phyloP scores from a whole-genome alignment of 2,797 vertebrate species.

The Hybognathus amarus region DNA sequence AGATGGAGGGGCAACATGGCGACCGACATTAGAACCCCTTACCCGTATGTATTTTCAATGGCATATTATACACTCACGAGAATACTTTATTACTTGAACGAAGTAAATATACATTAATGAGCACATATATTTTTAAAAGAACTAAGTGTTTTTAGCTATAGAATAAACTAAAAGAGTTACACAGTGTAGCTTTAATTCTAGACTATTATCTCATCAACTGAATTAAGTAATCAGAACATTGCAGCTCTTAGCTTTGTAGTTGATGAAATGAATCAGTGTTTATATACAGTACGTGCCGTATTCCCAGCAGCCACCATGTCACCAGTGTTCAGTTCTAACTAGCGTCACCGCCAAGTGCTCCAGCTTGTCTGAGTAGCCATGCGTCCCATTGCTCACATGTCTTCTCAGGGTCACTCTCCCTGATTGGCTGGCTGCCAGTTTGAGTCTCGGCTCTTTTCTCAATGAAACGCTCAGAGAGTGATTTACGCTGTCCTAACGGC shows the following conservation, averaged over 20 bases:
- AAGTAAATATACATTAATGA: too few relatives aligned
- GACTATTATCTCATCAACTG: background rate
- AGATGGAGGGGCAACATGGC: too few relatives aligned
- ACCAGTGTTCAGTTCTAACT: conserved; percentile 27
- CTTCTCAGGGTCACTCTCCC: conserved; percentile 56
- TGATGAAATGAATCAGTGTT: background rate
- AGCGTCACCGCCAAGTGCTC: conserved; percentile 19
- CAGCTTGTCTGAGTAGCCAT: conserved; percentile 38
- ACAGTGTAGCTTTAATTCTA: too few relatives aligned
- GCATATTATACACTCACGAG: too few relatives aligned
- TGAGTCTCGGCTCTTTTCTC: conserved; percentile 71
- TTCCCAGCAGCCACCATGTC: conserved; percentile 21
- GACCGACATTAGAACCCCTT: too few relatives aligned
- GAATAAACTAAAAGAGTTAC: too few relatives aligned
- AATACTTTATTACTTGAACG: too few relatives aligned
- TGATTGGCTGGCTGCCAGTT: conserved; percentile 71
- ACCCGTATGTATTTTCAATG: too few relatives aligned
- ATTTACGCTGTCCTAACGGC: conserved; percentile 45
- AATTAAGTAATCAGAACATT: background rate
- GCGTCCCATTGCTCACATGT: conserved; percentile 59
- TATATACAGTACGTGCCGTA: conserved; percentile 1
- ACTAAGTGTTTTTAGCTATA: too few relatives aligned
- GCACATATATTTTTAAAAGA: too few relatives aligned
- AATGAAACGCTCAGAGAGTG: conserved; percentile 69
- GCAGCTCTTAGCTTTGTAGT: background rate